Conservation (phyloP, 2,113 vertebrate species). For the Rhinoderma darwinii region DNA sequence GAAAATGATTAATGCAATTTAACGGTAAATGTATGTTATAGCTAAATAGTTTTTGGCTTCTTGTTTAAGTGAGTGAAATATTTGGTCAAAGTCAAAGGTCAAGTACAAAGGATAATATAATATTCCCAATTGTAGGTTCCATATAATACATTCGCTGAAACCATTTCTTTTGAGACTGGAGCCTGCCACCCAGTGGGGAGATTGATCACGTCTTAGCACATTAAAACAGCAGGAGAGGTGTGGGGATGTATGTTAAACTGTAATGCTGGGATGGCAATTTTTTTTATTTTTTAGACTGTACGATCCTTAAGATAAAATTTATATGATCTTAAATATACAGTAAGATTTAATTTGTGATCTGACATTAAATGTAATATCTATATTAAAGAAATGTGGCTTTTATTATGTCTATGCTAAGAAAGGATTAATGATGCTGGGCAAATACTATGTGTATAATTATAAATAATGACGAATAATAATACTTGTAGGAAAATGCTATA, state of each 20-base stretch:
- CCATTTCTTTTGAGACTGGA: constrained; percentile 40
- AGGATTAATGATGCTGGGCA: constrained; percentile 22
- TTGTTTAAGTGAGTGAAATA: constrained; percentile 31
- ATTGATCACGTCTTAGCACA: constrained; percentile 33
- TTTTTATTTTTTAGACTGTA: not conserved
- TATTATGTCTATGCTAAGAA: not conserved
- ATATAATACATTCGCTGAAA: constrained; percentile 22
- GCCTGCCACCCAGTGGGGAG: constrained; percentile 55
- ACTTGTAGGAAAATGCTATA: not conserved
- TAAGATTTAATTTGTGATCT: constrained; percentile 28
- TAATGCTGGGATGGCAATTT: not conserved
- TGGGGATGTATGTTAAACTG: constrained; percentile 26
- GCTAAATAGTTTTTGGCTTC: not conserved
- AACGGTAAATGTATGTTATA: not conserved
- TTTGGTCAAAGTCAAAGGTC: constrained; percentile 15
- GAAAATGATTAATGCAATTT: constrained; percentile 11
- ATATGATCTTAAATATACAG: constrained; percentile 17
- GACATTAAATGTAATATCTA: constrained; percentile 16
- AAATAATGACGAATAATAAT: not conserved
- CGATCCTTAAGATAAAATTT: not conserved
- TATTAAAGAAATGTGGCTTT: constrained; percentile 1
- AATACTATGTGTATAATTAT: not conserved
- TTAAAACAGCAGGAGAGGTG: constrained; percentile 34
- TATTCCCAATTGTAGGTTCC: constrained; percentile 14
- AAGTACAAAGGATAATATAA: constrained; percentile 8